phyloP scores from a whole-genome alignment of 1,140 invertebrate species.

The Lordiphosa clarofinis region DNA sequence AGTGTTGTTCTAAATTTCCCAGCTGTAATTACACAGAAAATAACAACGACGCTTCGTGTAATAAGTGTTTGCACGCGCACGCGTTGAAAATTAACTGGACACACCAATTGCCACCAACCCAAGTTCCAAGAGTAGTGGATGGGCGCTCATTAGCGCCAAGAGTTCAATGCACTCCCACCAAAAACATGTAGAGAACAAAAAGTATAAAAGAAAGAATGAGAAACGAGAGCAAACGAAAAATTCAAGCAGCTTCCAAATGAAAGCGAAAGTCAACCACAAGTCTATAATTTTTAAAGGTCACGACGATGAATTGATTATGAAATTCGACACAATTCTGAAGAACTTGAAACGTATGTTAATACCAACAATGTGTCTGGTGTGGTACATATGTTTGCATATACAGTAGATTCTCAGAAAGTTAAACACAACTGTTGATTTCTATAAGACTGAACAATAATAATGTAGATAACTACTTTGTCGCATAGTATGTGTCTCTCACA shows the following conservation, averaged over 20 bases:
- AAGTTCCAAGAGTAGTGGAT: not conserved
- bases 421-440: too few relatives aligned
- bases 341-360: conserved; percentile 5
- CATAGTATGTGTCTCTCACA: too few relatives aligned
- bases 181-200: not conserved
- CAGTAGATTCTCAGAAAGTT: not conserved
- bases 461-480: too few relatives aligned
- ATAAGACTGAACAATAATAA: too few relatives aligned
- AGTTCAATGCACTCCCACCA: conserved; percentile 44
- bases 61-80: conserved; percentile 56
- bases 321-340: conserved; percentile 37
- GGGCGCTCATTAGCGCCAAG: conserved; percentile 7
- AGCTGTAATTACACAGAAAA: conserved; percentile 40
- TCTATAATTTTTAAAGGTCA: conserved; percentile 52
- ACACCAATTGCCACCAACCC: not conserved
- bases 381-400: not conserved
- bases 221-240: conserved; percentile 23
- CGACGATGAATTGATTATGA: conserved; percentile 42
- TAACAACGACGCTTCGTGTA: conserved; percentile 49
- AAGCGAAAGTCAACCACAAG: conserved; percentile 59
- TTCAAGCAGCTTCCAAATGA: conserved; percentile 50
- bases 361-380: too few relatives aligned
- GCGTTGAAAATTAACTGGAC: conserved; percentile 8
- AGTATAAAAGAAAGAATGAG: conserved; percentile 16
- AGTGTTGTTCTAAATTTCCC: conserved; percentile 32